Evolutionary conservation across 2,888 invertebrate species (phyloP), one percentile per base, ranked within the genome.

Genomic region (Lasiommata megera): DNA sequence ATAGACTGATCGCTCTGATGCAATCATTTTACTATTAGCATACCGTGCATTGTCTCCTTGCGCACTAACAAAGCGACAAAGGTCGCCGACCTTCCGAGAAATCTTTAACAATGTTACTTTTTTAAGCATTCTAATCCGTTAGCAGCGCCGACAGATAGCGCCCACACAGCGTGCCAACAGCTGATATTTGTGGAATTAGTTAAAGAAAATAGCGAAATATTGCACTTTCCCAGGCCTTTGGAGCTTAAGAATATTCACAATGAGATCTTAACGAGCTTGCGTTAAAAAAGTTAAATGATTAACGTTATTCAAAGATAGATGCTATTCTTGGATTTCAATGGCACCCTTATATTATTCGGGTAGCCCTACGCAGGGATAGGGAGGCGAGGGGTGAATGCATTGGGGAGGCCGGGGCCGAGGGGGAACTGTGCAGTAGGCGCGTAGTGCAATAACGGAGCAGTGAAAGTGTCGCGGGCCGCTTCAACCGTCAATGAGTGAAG

Each of bases 401-500:
- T 80, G 82, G 88, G 88, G 84, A 81, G 84, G 80, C 63, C 61
- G 76, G 16, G 52, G 29, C 74, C 76, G 44, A 28, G 77, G 79
- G 73, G 76, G 38, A 18, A 18, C 50, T 72, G 69, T 77, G 77
- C 79, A 81, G 79, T 88, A 88, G 89, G 89, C 89, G 88, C 88
- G 88, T 88, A 89, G 88, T 89, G 89, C 88, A 88, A 88, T 88
- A 89, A 85, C 89, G 84, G 88, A 84, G 86, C 82, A 90, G 89
- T 89, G 89, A 90, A 90, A 90, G 89, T 90, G 89, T 90, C 89
- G 88, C 86, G 88, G 85, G 80, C 74, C 77, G 89, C 85, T 87
- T 84, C 88, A 88, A 88, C 88, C 88, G 89, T 90, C 89, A 90
- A 90, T 90, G 89, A 88, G 87, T 82, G 87, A 89, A 88, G 88